Base-by-base conservation (phyloP, 2,113 vertebrate species). In the Dromiciops gliroides region DNA sequence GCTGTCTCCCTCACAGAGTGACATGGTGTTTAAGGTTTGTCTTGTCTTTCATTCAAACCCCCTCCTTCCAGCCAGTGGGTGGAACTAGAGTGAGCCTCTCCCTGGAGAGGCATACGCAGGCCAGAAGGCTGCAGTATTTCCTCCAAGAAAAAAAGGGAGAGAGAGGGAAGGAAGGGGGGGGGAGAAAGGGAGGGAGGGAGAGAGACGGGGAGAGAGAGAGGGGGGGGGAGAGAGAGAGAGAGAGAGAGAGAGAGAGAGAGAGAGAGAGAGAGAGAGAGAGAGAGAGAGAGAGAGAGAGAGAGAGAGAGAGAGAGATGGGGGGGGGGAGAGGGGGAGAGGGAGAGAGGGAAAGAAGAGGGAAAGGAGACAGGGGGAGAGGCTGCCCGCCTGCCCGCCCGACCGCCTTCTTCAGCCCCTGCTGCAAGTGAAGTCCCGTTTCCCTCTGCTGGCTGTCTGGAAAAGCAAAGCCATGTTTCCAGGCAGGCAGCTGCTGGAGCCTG, bases 111-210 rank as follows among this genome's bases (percentile, higher is more conserved):
- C 97, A 98, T 98, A 99, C 98, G 98, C 99, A 99, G 99, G 98
- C 98, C 98, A 98, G 99, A 99, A 99, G 98, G 98, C 99, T 99
- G 99, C 99, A 99, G 99, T 98, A 98, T 99, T 99, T 98, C 99
- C 98, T 98, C 99, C 98, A 98, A 98, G 98, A 98, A 98, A 98
- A 98, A 96, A 97, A 94, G 94, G 97, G 93, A 94, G 94, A 95
- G 96, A 96, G 95, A 95, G 97, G 93, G 31, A n/a, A 8, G 14
- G 60, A 60, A 31, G 28, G 56, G 11, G 26, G 11, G 56, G 56
- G 28, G 56, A 31, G 28, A 31, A 10, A 56, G 28, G 28, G 56
- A 31, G 53, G 53, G 53, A 28, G 53, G 23, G 16, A 28, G 53
- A 28, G 53, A 8, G 25, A 28, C 8, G 98, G 98, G 98, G 98